These are phyloP conservation scores for Zeugodacus cucurbitae DNA, from an alignment of 1,140 invertebrate species.

Conservation along the genomic window DNA sequence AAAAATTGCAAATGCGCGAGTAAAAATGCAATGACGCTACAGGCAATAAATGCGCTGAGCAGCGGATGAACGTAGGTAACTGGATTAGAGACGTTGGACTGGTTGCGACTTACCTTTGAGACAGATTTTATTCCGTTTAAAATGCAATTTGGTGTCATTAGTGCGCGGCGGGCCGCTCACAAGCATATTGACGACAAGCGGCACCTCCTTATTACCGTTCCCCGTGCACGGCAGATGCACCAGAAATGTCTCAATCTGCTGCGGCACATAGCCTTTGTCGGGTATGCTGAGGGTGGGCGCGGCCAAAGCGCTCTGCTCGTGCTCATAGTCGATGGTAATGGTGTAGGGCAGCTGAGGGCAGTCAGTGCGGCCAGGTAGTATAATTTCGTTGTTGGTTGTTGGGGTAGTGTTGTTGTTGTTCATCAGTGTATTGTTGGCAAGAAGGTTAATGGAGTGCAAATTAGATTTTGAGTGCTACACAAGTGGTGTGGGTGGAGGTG, in stretches of 20 bases:
- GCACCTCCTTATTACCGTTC: constrained; percentile 71
- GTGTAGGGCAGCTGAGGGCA: constrained; percentile 77
- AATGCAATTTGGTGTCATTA: constrained; percentile 80
- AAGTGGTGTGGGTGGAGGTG: not conserved
- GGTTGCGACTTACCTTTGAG: constrained; percentile 75
- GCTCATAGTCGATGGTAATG: constrained; percentile 82
- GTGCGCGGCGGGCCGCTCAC: constrained; percentile 69
- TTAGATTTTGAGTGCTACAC: constrained; percentile 47
- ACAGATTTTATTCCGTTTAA: constrained; percentile 89
- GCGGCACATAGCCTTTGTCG: constrained; percentile 78
- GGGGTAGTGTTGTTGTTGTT: not conserved
- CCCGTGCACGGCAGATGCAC: constrained; percentile 83
- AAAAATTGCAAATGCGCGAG: constrained; percentile 28
- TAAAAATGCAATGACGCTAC: not conserved
- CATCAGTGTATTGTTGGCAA: not conserved
- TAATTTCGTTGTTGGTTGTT: not conserved
- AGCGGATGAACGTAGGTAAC: not conserved
- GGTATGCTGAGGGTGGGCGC: constrained; percentile 85
- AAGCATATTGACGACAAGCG: constrained; percentile 85
- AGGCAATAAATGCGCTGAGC: not conserved
- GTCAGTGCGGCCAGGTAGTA: not conserved
- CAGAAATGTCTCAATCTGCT: constrained; percentile 79
- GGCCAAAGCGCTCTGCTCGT: constrained; percentile 75
- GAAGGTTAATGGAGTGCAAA: constrained; percentile 53
- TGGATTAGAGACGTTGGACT: constrained; percentile 46